These are phyloP conservation scores for Ladona fulva DNA, from an alignment of 1,140 invertebrate species.

Conservation along the genomic window DNA sequence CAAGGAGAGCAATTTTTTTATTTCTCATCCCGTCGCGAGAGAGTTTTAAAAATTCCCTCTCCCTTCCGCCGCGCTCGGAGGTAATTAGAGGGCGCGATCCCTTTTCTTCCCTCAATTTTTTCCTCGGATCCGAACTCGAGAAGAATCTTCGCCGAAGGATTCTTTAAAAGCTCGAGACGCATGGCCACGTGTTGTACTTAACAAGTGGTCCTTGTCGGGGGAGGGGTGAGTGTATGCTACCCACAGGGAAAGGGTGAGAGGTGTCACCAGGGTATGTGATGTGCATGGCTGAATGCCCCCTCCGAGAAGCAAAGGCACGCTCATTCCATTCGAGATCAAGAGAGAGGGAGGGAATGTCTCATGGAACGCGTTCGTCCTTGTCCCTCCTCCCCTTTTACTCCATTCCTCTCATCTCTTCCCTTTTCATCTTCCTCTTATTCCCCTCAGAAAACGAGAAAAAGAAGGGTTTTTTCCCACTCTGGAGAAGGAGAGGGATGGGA, in stretches of 20 bases:
- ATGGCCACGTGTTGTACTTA: slow-evolving; percentile 3
- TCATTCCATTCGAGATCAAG: not conserved
- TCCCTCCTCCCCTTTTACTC: not conserved
- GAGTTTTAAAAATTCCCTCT: not conserved
- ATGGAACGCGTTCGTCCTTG: not conserved
- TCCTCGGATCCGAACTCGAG: not conserved
- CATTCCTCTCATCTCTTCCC: not conserved
- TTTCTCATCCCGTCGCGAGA: too few species aligned
- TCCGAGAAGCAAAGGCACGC: not conserved
- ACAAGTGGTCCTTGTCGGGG: not conserved
- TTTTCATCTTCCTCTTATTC: not conserved
- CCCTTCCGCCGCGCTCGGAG: not conserved
- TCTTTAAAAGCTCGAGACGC: not conserved
- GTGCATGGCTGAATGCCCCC: slow-evolving; percentile 1
- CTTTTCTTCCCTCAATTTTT: too few species aligned
- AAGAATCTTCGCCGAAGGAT: not conserved
- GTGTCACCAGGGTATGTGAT: not conserved
- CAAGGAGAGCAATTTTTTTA: too few species aligned
- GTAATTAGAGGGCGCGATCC: too few species aligned
- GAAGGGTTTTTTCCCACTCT: not conserved
- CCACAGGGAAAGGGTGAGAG: not conserved
- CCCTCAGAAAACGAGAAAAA: too few species aligned
- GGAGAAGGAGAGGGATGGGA: not conserved
- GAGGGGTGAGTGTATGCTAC: not conserved
- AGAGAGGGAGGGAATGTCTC: not conserved